Conservation (phyloP, 2,888 invertebrate species). For the Eupithecia subumbrata region DNA sequence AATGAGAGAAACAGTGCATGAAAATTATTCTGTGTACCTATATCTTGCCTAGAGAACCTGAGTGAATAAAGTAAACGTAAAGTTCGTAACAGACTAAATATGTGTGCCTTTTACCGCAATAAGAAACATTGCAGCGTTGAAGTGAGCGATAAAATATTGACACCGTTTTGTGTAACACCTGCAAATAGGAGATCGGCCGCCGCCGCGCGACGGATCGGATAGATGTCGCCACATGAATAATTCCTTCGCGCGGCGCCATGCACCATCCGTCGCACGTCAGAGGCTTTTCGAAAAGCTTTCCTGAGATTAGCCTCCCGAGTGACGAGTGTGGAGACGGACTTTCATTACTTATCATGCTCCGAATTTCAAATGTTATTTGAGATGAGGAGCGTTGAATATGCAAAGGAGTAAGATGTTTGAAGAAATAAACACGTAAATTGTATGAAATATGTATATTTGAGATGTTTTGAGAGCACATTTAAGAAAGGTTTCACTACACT, state of each 20-base stretch:
- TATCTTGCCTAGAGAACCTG: not conserved
- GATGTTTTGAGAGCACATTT: not conserved
- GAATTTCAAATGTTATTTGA: constrained; percentile 17
- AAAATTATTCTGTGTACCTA: not conserved
- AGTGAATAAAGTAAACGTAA: not conserved
- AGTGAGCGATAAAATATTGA: constrained; percentile 26
- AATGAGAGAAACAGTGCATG: not conserved
- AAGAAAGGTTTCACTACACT: not conserved
- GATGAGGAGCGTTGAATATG: not conserved
- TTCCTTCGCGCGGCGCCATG: constrained; percentile 31
- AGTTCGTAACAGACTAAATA: not conserved
- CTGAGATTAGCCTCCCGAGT: constrained; percentile 31
- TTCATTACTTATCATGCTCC: constrained; percentile 29
- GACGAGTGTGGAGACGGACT: constrained; percentile 17
- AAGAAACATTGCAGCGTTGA: constrained; percentile 5
- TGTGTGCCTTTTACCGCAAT: not conserved
- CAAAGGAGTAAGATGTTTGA: constrained; percentile 2
- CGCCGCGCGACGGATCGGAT: constrained; percentile 21
- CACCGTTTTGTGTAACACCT: constrained; percentile 27
- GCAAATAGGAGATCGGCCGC: constrained; percentile 25
- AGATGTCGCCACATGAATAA: constrained; percentile 40
- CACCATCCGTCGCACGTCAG: constrained; percentile 36
- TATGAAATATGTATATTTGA: not conserved
- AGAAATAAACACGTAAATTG: not conserved
- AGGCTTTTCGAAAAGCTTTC: constrained; percentile 35